These are phyloP conservation scores for Rhinatrema bivittatum DNA, from an alignment of 2,797 vertebrate genomes.

Conservation along the genomic window DNA sequence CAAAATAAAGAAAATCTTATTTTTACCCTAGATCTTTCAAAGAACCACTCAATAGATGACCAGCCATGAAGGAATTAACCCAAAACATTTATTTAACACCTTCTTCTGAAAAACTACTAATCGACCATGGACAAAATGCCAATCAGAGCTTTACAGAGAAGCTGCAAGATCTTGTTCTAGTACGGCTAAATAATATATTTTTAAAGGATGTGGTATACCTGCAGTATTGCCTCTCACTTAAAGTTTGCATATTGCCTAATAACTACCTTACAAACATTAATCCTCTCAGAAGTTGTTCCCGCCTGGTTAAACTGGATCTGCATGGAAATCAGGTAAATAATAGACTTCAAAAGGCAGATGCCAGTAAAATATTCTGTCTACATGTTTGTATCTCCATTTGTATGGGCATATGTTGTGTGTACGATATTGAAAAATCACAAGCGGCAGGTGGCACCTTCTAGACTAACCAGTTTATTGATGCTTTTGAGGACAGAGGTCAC, in stretches of 20 bases:
- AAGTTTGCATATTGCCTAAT: conserved; percentile 43
- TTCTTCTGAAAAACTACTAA: conserved; percentile 19
- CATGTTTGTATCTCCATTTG: too few relatives aligned
- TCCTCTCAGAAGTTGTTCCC: conserved; percentile 37
- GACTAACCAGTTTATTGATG: too few relatives aligned
- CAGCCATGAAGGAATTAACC: conserved; percentile 8
- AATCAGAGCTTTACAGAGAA: conserved; percentile 14
- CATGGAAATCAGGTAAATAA: conserved; percentile 47
- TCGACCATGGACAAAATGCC: conserved; percentile 17
- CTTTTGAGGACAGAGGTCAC: too few relatives aligned
- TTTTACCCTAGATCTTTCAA: conserved; percentile 33
- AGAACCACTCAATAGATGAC: conserved; percentile 17
- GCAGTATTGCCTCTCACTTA: conserved; percentile 37
- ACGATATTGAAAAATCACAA: too few relatives aligned
- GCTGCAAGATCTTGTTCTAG: conserved; percentile 30
- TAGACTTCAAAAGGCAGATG: too few relatives aligned
- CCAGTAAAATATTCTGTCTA: too few relatives aligned
- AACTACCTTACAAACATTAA: conserved; percentile 46
- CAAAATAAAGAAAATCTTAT: too few relatives aligned
- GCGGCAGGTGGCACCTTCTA: too few relatives aligned
- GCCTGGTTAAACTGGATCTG: conserved; percentile 57
- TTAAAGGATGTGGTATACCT: conserved; percentile 34
- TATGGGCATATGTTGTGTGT: too few relatives aligned
- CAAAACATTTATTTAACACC: conserved; percentile 17
- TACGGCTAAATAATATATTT: conserved; percentile 31